phyloP scores from a whole-genome alignment of 2,113 vertebrate genomes.

The Takifugu flavidus region DNA sequence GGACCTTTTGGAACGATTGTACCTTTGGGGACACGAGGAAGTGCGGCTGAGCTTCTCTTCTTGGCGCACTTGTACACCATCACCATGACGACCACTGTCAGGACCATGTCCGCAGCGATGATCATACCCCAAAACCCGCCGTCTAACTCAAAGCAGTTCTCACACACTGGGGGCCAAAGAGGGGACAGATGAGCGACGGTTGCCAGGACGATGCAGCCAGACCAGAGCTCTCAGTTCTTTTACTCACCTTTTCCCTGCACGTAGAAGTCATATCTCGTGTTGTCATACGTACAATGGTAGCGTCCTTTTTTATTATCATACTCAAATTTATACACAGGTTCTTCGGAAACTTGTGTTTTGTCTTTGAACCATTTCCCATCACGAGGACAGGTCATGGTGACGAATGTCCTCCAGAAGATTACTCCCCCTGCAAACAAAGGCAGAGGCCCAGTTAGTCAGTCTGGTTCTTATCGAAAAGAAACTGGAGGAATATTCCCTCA shows the following conservation, averaged over 20 bases:
- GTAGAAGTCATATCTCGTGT: slow-evolving; percentile 46
- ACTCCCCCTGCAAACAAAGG: not conserved
- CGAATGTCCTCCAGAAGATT: fast-evolving
- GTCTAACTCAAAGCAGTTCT: slow-evolving; percentile 58
- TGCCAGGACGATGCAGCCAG: not conserved
- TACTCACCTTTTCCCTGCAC: slow-evolving; percentile 64
- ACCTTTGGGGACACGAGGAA: not conserved
- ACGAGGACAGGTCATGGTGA: slow-evolving; percentile 22
- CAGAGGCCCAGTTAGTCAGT: not conserved
- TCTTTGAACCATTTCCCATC: fast-evolving
- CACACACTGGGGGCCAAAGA: slow-evolving; percentile 53
- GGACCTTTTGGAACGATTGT: too few species aligned
- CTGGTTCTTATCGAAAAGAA: too few species aligned
- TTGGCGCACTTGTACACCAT: slow-evolving; percentile 45
- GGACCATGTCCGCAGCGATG: slow-evolving; percentile 23
- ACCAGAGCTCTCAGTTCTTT: too few species aligned
- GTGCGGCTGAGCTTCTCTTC: not conserved
- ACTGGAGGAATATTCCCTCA: too few species aligned
- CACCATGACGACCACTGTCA: slow-evolving; percentile 38
- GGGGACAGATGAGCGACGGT: not conserved
- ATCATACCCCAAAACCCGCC: fast-evolving
- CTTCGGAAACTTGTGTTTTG: fast-evolving
- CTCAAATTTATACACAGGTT: fast-evolving
- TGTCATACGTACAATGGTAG: not conserved
- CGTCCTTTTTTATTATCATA: not conserved